Evolutionary conservation across 2,888 invertebrate genomes (phyloP).

Genomic region (Drosophila vallismaia): DNA sequence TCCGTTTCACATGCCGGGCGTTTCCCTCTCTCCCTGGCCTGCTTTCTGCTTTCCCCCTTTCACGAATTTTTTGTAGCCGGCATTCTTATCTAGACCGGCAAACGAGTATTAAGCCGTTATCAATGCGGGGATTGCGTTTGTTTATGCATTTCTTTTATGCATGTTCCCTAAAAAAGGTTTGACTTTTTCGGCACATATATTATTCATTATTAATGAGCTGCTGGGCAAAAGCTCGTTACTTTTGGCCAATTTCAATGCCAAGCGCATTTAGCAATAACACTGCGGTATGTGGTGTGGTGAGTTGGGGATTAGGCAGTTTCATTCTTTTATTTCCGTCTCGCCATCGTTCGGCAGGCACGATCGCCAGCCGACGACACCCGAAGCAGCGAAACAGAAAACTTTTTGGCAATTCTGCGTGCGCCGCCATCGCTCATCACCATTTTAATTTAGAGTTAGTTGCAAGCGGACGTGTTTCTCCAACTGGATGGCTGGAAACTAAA

Average conservation of each 20-base stretch:
- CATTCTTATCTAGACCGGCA: slow-evolving; percentile 75
- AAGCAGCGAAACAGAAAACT: slow-evolving; percentile 38
- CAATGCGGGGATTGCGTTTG: slow-evolving; percentile 11
- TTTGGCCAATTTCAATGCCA: slow-evolving; percentile 35
- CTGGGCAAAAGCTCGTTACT: slow-evolving; percentile 8
- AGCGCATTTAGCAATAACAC: slow-evolving; percentile 21
- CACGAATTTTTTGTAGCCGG: slow-evolving; percentile 53
- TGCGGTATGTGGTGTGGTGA: slow-evolving; percentile 56
- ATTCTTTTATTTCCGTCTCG: slow-evolving; percentile 70
- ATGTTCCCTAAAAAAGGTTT: not conserved
- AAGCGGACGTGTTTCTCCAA: slow-evolving; percentile 82
- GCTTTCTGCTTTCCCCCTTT: slow-evolving; percentile 16
- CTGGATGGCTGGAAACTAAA: slow-evolving; percentile 83
- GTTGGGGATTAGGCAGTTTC: slow-evolving; percentile 51
- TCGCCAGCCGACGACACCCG: slow-evolving; percentile 27
- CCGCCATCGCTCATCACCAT: slow-evolving; percentile 73
- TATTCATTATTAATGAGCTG: slow-evolving; percentile 12
- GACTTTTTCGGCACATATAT: slow-evolving; percentile 6
- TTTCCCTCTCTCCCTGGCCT: no score
- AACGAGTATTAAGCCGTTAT: slow-evolving; percentile 41
- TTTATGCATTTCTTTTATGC: slow-evolving; percentile 2
- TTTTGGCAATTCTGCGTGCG: slow-evolving; percentile 69
- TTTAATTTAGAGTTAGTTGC: slow-evolving; percentile 82
- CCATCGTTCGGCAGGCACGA: slow-evolving; percentile 30
- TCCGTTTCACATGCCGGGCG: slow-evolving; percentile 18